Conservation (phyloP, 2,888 invertebrate species). For the Troilus luridus region DNA sequence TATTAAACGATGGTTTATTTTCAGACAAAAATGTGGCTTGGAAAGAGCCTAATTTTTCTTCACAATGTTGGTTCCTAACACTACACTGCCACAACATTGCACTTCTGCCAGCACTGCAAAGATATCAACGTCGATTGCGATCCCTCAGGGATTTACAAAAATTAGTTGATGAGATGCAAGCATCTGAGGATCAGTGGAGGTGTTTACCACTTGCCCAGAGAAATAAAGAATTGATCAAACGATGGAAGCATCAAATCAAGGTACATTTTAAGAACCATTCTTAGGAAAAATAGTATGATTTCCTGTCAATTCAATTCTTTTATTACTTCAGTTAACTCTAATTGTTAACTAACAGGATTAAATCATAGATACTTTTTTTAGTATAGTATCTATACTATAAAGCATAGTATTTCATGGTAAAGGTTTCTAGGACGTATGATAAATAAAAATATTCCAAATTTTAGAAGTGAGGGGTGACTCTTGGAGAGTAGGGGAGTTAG, state of each 20-base stretch:
- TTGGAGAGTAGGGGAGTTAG: too few species aligned
- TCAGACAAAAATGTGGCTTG: constrained; percentile 70
- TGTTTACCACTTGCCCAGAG: constrained; percentile 81
- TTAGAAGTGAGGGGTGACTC: too few species aligned
- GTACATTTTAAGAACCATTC: constrained; percentile 60
- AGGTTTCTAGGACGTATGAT: too few species aligned
- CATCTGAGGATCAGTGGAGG: constrained; percentile 87
- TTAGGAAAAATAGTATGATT: background rate
- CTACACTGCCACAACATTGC: constrained; percentile 94
- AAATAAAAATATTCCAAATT: too few species aligned
- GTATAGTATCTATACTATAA: too few species aligned
- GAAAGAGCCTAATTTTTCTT: constrained; percentile 91
- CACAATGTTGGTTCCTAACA: constrained; percentile 97
- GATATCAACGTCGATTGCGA: constrained; percentile 82
- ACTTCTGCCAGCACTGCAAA: constrained; percentile 89
- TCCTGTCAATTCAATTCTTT: background rate
- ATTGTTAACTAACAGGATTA: too few species aligned
- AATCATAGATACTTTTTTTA: too few species aligned
- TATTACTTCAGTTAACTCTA: too few species aligned
- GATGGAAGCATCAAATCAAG: constrained; percentile 91
- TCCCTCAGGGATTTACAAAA: constrained; percentile 90
- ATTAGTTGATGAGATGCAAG: constrained; percentile 83
- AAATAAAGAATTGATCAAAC: constrained; percentile 86
- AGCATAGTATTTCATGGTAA: too few species aligned
- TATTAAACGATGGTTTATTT: background rate